Evolutionary conservation across 2,888 invertebrate genomes (phyloP), one percentile per base, ranked within the genome.

Genomic region (Sipha maydis): DNA sequence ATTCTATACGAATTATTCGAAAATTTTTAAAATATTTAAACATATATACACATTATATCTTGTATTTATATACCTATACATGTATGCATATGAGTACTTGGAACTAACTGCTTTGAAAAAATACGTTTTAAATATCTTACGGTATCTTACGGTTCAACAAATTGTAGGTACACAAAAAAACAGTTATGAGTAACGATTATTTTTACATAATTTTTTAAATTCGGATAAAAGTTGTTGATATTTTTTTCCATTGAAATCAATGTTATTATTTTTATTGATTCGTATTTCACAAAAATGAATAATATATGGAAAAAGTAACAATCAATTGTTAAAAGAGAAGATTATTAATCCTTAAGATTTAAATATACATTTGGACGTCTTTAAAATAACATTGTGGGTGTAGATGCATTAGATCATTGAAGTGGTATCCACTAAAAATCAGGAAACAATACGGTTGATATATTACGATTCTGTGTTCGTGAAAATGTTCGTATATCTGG

Each of bases 301-400:
- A n/a, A n/a, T n/a, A n/a, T n/a, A n/a, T n/a, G 19, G 0, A 61
- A 61, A 61, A 25, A 21, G 25, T 21, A 61, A 61, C 25, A 61
- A 61, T 7, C 4, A 0, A 69, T 73, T 71, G 31, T 48, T 48
- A 48, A 14, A 48, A 71, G 31, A 83, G 54, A 34, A 69, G 67
- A 69, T 82, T 69, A 82, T 7, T 31, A 83, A 83, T 25, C 71
- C 31, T 54, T 83, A 31, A 31, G 31, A 71, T 73, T 83, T 73
- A 34, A 73, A 83, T 54, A 71, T 54, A 31, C 25, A 3, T 17
- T 3, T 28, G 31, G 11, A n/a, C 73, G 4, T 14, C 54, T 31
- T 69, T 38, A 11, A 80, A 71, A 71, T 38, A 25, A 71, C 21
- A 48, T 48, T n/a, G 0, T 54, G 8, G 21, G 31, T 71, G 48